Conservation (phyloP, 2,888 invertebrate species). For the Agrochola lota region DNA sequence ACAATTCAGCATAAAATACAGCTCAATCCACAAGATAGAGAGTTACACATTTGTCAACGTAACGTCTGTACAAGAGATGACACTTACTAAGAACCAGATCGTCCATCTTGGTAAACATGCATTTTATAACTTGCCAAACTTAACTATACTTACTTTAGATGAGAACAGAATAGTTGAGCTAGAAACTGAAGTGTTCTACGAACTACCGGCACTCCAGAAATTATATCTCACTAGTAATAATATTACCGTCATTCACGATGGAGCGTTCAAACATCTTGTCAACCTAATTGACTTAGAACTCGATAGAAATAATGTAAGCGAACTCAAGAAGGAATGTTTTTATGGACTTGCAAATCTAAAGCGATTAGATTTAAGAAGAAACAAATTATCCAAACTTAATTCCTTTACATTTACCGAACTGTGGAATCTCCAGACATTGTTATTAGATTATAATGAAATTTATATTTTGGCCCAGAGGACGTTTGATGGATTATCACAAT, state of each 20-base stretch:
- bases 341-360: constrained; percentile 93
- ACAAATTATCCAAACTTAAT: constrained; percentile 93
- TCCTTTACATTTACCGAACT: constrained; percentile 95
- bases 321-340: constrained; percentile 94
- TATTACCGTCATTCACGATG: constrained; percentile 95
- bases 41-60: constrained; percentile 94
- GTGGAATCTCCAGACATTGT: constrained; percentile 93
- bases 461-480: constrained; percentile 94
- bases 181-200: constrained; percentile 93
- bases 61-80: constrained; percentile 92
- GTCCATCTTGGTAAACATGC: constrained; percentile 92
- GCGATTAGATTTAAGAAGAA: constrained; percentile 93
- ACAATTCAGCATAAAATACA: constrained; percentile 93
- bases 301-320: constrained; percentile 94
- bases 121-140: constrained; percentile 93
- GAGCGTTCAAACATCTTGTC: constrained; percentile 94
- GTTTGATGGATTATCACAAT: constrained; percentile 93
- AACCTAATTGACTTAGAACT: constrained; percentile 95
- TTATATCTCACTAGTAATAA: constrained; percentile 96
- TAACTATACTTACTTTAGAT: constrained; percentile 93
- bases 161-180: constrained; percentile 94
- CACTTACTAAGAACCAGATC: constrained; percentile 93
- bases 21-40: constrained; percentile 92
- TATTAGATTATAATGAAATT: constrained; percentile 93
- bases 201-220: constrained; percentile 93